phyloP scores from a whole-genome alignment of 2,888 invertebrate genomes.

The Orthonevra nobilis region DNA sequence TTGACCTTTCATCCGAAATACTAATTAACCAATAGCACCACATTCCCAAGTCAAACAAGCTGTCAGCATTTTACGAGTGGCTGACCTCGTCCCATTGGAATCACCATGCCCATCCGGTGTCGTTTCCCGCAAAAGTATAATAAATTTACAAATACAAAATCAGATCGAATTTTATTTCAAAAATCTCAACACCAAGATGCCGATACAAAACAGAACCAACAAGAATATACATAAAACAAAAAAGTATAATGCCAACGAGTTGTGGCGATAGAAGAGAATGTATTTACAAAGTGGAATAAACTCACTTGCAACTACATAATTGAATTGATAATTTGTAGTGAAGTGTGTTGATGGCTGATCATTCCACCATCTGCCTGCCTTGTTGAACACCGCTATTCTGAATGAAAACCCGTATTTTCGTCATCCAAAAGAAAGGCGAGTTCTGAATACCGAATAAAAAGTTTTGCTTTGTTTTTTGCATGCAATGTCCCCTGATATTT shows the following conservation, averaged over 20 bases:
- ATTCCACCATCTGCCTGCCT: conserved; percentile 42
- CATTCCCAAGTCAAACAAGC: not conserved
- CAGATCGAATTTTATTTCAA: conserved; percentile 32
- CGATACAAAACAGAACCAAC: not conserved
- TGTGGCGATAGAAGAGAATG: no score
- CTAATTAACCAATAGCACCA: conserved; percentile 11
- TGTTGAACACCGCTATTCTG: conserved; percentile 40
- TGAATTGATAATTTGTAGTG: conserved; percentile 63
- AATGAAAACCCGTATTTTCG: conserved; percentile 59
- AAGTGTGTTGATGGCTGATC: conserved; percentile 50
- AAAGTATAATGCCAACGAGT: no score
- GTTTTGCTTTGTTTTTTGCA: conserved; percentile 37
- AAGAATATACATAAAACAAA: not conserved
- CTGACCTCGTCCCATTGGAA: conserved; percentile 16
- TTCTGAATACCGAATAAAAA: conserved; percentile 1
- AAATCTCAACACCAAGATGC: conserved; percentile 3
- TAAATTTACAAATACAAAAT: conserved; percentile 30
- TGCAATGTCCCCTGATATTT: conserved; percentile 4
- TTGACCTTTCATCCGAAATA: conserved; percentile 23
- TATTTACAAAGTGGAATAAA: no score
- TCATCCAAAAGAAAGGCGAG: not conserved
- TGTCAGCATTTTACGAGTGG: conserved; percentile 6
- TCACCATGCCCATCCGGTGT: conserved; percentile 18
- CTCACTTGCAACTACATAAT: conserved; percentile 33
- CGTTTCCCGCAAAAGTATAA: conserved; percentile 21